phyloP scores from a whole-genome alignment of 2,888 invertebrate species.

The Aspidiotus rigidus region DNA sequence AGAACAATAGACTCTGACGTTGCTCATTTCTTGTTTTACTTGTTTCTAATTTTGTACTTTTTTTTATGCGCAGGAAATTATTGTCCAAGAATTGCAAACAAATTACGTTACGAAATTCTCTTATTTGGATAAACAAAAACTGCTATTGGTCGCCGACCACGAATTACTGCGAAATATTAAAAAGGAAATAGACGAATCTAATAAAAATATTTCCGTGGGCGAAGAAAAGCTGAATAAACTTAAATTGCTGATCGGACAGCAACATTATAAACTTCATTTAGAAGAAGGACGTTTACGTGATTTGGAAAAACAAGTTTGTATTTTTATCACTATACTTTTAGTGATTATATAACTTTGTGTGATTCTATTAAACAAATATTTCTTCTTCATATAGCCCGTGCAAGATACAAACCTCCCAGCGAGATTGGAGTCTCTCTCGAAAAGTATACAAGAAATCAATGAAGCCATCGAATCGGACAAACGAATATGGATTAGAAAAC shows the following conservation, averaged over 20 bases:
- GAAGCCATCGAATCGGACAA: slow-evolving; percentile 57
- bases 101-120: neutral
- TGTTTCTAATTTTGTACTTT: neutral
- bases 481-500: slow-evolving; percentile 66
- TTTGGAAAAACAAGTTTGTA: slow-evolving; percentile 11
- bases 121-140: slow-evolving; percentile 6
- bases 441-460: slow-evolving; percentile 49
- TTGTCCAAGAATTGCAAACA: slow-evolving; percentile 15
- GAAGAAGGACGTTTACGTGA: slow-evolving; percentile 2
- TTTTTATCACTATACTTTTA: neutral
- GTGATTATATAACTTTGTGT: neutral
- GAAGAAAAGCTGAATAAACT: slow-evolving; percentile 12
- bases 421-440: slow-evolving; percentile 46
- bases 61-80: slow-evolving; percentile 14
- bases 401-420: neutral
- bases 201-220: slow-evolving; percentile 7
- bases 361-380: neutral
- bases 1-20: no score
- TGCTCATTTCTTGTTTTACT: neutral
- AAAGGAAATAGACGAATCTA: neutral
- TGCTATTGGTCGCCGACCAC: neutral
- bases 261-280: slow-evolving; percentile 5
- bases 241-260: slow-evolving; percentile 5
- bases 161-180: slow-evolving; percentile 1
- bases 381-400: neutral